These are phyloP conservation scores for Erythrolamprus reginae DNA, from an alignment of 2,113 vertebrate genomes.

Conservation along the genomic window DNA sequence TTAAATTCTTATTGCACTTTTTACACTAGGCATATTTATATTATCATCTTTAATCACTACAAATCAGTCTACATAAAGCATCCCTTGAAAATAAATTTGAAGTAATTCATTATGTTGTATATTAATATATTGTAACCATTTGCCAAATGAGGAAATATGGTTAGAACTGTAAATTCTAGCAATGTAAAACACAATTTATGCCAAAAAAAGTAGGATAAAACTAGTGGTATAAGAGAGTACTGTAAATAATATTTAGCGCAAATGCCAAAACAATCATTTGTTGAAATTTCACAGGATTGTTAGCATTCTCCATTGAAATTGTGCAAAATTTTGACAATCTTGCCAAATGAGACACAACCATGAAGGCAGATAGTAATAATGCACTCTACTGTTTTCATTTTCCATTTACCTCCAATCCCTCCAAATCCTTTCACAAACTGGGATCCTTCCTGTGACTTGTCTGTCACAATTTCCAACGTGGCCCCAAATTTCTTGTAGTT, in stretches of 20 bases:
- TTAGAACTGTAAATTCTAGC: not conserved
- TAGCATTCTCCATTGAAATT: not conserved
- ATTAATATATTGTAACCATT: not conserved
- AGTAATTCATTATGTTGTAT: not conserved
- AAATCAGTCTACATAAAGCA: not conserved
- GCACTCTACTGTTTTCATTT: not conserved
- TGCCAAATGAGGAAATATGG: not conserved
- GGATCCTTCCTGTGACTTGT: constrained; percentile 99
- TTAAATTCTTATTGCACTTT: not conserved
- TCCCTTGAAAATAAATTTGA: not conserved
- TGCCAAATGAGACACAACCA: not conserved
- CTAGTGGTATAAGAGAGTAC: not conserved
- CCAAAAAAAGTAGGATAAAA: not conserved
- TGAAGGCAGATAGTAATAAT: not conserved
- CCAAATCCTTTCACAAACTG: constrained; percentile 99
- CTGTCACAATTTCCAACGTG: constrained; percentile 98
- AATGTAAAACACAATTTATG: not conserved
- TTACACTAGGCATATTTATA: not conserved
- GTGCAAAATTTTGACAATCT: not conserved
- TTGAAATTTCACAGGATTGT: not conserved
- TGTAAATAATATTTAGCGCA: not conserved
- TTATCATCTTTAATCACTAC: not conserved
- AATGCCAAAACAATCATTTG: not conserved
- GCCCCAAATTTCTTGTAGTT: constrained; percentile 99
- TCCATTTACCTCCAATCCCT: constrained; percentile 91